These are phyloP conservation scores for Balaeniceps rex DNA, from an alignment of 2,113 vertebrate species.

Conservation along the genomic window DNA sequence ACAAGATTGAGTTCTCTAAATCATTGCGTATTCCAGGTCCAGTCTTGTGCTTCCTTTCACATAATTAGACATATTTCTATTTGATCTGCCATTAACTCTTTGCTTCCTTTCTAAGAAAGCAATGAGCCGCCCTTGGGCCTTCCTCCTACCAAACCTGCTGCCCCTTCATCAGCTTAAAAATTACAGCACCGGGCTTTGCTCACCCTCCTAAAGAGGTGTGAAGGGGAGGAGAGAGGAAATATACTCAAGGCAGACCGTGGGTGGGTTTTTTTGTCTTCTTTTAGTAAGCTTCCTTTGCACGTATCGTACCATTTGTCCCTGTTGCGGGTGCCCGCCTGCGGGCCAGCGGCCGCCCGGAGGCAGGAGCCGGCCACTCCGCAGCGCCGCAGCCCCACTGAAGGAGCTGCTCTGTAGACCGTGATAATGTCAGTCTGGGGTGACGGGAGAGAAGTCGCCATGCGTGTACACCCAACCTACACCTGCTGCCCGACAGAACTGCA, in stretches of 20 bases:
- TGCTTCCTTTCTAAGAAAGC: neutral
- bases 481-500: neutral
- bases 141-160: neutral
- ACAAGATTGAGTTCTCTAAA: neutral
- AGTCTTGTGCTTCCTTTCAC: neutral
- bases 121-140: neutral
- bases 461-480: neutral
- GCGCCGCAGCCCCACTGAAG: neutral
- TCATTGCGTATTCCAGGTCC: neutral
- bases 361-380: too few species aligned
- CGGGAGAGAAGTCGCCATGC: neutral
- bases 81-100: neutral
- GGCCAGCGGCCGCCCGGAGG: neutral
- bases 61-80: neutral
- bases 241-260: neutral
- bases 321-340: rapidly evolving
- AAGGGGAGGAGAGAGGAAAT: neutral
- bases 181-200: neutral
- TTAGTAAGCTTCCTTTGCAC: neutral
- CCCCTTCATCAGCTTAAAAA: neutral
- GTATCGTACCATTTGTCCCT: neutral
- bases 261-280: neutral
- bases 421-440: neutral
- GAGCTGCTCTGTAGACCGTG: neutral
- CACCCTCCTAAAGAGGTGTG: neutral